Conservation (phyloP, 2,888 invertebrate species). For the Rhyacophila evoluta region DNA sequence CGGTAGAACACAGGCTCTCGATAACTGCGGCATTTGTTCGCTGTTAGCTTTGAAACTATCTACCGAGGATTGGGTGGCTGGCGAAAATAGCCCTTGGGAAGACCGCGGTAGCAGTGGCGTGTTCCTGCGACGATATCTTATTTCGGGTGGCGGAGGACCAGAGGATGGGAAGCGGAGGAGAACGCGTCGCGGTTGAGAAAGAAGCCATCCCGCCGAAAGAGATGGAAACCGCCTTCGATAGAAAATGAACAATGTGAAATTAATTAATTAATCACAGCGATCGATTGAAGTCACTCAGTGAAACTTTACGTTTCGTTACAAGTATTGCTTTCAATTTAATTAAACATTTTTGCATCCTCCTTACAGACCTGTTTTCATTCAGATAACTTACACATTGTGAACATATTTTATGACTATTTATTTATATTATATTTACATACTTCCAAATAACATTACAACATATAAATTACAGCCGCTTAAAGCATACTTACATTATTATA, state of each 20-base stretch:
- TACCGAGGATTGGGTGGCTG: slow-evolving; percentile 44
- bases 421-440: no score
- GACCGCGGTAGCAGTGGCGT: slow-evolving; percentile 43
- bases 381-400: neutral
- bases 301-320: neutral
- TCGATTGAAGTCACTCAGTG: slow-evolving; percentile 10
- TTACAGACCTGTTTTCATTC: neutral
- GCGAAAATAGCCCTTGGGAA: slow-evolving; percentile 46
- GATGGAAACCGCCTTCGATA: slow-evolving; percentile 25
- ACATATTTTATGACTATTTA: no score
- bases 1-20: slow-evolving; percentile 48
- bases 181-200: slow-evolving; percentile 15
- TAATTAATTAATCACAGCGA: slow-evolving; percentile 10
- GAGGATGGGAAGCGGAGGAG: slow-evolving; percentile 20
- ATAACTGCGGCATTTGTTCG: slow-evolving; percentile 63
- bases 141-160: slow-evolving; percentile 49
- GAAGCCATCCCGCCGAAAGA: slow-evolving; percentile 15
- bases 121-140: slow-evolving; percentile 50
- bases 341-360: neutral
- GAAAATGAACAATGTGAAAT: slow-evolving; percentile 14
- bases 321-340: neutral
- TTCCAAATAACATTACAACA: no score
- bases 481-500: no score
- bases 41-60: slow-evolving; percentile 57
- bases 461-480: no score